A percentile compares a stretch with the other conserved stretches of the same genome.
Evolutionary conservation across 2,888 invertebrate genomes (phyloP).

Genomic region (Tridacna gigas): DNA sequence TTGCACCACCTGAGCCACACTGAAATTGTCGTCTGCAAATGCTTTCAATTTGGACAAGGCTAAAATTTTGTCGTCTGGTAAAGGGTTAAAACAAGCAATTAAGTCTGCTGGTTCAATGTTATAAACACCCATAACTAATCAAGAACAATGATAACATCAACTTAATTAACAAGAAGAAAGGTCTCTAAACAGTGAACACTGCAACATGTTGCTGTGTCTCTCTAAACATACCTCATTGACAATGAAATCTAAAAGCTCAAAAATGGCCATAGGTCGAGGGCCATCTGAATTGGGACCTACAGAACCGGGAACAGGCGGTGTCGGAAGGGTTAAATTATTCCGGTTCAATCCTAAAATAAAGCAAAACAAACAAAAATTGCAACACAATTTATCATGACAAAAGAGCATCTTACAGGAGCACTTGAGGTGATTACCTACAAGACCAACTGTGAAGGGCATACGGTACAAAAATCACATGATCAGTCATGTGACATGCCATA

Average conservation of each 20-base stretch:
- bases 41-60: too few relatives aligned
- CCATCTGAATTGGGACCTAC: conserved; percentile 78
- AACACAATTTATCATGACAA: conserved; percentile 65
- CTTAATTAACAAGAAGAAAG: too few relatives aligned
- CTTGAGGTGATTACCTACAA: conserved; percentile 9
- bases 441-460: neutral
- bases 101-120: too few relatives aligned
- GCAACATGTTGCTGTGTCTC: conserved; percentile 31
- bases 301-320: conserved; percentile 44
- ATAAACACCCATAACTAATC: too few relatives aligned
- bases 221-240: conserved; percentile 91
- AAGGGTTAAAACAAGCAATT: too few relatives aligned
- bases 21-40: too few relatives aligned
- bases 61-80: too few relatives aligned
- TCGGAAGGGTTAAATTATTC: conserved; percentile 78
- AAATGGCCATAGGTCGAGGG: conserved; percentile 96
- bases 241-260: conserved; percentile 99
- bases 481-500: conserved; percentile 1
- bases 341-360: conserved; percentile 77
- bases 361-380: conserved; percentile 60
- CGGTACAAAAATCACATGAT: conserved; percentile 14
- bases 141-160: too few relatives aligned
- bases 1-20: too few relatives aligned
- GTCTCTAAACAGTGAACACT: conserved; percentile 14
- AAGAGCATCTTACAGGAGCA: conserved; percentile 38